These are phyloP conservation scores for Silurus glanis DNA, from an alignment of 2,113 vertebrate species.

Conservation along the genomic window DNA sequence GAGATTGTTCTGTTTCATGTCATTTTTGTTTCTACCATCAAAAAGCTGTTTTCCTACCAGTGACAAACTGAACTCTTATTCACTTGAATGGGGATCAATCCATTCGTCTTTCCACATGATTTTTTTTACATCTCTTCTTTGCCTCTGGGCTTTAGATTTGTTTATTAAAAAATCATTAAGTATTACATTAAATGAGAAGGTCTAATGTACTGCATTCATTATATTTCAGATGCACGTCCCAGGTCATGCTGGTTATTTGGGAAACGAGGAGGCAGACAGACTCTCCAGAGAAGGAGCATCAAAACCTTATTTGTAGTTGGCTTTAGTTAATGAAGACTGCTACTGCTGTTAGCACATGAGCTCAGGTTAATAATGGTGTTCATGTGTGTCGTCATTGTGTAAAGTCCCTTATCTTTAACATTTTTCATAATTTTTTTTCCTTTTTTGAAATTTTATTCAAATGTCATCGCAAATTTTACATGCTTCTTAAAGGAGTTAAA, in stretches of 20 bases:
- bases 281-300: constrained; percentile 86
- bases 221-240: constrained; percentile 84
- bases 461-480: not conserved
- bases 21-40: not conserved
- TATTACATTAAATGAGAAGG: not conserved
- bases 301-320: constrained; percentile 52
- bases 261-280: constrained; percentile 92
- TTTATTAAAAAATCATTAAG: not conserved
- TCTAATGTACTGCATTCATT: not conserved
- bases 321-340: not conserved
- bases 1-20: not conserved
- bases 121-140: not conserved
- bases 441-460: not conserved
- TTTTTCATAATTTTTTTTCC: not conserved
- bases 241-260: constrained; percentile 86
- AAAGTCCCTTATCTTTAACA: not conserved
- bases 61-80: not conserved
- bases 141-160: not conserved
- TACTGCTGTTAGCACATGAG: not conserved
- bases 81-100: not conserved
- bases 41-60: not conserved
- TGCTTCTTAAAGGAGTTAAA: not conserved
- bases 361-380: constrained; percentile 11
- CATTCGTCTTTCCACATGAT: not conserved
- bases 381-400: not conserved